Conservation (phyloP, 2,888 invertebrate species). For the Colostygia pectinataria region DNA sequence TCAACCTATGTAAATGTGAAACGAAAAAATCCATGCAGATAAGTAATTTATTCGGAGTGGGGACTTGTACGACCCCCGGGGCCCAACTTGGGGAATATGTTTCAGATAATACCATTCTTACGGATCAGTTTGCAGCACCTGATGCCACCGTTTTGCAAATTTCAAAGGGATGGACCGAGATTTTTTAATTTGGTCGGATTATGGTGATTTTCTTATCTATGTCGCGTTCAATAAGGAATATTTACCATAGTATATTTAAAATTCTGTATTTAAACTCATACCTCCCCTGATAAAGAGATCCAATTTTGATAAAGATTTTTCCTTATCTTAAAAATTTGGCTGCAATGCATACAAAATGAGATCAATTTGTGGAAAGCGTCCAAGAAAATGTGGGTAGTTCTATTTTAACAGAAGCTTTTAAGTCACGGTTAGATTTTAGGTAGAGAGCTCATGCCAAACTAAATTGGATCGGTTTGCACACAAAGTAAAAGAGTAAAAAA, state of each 20-base stretch:
- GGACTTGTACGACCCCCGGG: constrained; percentile 56
- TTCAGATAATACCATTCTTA: constrained; percentile 71
- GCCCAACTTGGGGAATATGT: constrained; percentile 65
- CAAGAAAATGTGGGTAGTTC: constrained; percentile 20
- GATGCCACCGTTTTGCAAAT: constrained; percentile 60
- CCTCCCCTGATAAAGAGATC: constrained; percentile 17
- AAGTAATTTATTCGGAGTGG: constrained; percentile 76
- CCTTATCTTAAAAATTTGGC: constrained; percentile 21
- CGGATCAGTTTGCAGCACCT: constrained; percentile 75
- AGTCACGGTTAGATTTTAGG: constrained; percentile 6
- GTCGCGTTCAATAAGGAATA: constrained; percentile 23
- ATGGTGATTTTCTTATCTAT: constrained; percentile 22
- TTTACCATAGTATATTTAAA: constrained; percentile 10
- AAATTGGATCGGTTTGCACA: too few relatives aligned
- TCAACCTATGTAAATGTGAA: constrained; percentile 48
- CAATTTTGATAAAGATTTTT: constrained; percentile 25
- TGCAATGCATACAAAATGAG: constrained; percentile 29
- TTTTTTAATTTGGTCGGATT: constrained; percentile 50
- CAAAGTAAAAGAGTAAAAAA: too few relatives aligned
- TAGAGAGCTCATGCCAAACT: neutral
- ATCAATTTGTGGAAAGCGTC: constrained; percentile 24
- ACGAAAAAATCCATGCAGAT: constrained; percentile 52
- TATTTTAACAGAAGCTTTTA: constrained; percentile 11
- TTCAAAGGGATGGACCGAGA: constrained; percentile 49
- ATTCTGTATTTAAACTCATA: constrained; percentile 17